phyloP scores from a whole-genome alignment of 2,113 vertebrate species.

The Entomyzon cyanotis region DNA sequence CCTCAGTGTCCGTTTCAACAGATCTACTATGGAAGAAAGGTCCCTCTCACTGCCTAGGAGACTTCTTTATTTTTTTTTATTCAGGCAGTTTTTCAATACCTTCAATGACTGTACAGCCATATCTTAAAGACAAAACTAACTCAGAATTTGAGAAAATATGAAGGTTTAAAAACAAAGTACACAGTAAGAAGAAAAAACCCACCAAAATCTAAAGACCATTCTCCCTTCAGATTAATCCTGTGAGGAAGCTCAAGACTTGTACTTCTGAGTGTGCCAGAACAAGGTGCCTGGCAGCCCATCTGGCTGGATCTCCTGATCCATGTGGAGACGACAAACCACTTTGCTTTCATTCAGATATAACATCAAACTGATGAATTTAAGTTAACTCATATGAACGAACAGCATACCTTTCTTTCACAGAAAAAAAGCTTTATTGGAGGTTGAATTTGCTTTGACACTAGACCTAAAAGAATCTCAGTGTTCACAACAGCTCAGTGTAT shows the following conservation, averaged over 20 bases:
- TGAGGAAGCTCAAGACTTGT: background rate
- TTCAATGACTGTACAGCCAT: background rate
- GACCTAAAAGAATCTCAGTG: background rate
- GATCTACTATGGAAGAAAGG: background rate
- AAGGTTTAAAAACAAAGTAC: background rate
- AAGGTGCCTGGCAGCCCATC: background rate
- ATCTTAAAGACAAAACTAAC: background rate
- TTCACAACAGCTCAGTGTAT: background rate
- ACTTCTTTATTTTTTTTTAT: background rate
- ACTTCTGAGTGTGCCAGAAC: background rate
- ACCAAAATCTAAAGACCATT: background rate
- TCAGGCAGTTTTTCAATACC: background rate
- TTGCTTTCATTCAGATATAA: background rate
- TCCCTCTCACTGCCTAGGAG: background rate
- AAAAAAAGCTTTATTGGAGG: background rate
- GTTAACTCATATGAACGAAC: background rate
- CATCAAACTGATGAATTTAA: background rate
- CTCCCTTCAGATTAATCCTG: background rate
- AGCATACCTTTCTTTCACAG: background rate
- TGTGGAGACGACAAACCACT: background rate
- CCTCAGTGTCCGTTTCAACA: background rate
- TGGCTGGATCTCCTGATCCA: background rate
- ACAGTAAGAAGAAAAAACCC: background rate
- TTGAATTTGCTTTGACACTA: background rate
- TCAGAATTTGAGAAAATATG: background rate